These are phyloP conservation scores for Oxycera nigricornis DNA, from an alignment of 2,888 invertebrate species.

Conservation along the genomic window DNA sequence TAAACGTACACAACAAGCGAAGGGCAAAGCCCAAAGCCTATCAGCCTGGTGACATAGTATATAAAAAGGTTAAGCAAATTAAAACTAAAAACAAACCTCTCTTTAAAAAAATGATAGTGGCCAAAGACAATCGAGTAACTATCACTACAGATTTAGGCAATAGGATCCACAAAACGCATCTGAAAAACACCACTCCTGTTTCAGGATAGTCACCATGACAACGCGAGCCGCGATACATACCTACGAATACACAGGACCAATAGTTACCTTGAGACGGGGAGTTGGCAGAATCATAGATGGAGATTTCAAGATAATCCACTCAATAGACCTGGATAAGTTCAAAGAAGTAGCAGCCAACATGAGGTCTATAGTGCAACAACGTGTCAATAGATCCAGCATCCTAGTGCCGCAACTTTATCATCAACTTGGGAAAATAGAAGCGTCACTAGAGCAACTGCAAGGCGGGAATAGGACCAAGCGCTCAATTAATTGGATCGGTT, in stretches of 20 bases:
- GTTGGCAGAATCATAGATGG: not conserved
- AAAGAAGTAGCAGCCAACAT: not conserved
- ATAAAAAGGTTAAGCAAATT: not conserved
- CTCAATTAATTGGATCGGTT: slow-evolving; percentile 42
- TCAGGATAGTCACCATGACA: not conserved
- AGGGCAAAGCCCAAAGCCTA: slow-evolving; percentile 8
- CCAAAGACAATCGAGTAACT: not conserved
- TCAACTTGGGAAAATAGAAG: not conserved
- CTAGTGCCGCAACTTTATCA: not conserved
- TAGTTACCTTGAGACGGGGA: not conserved
- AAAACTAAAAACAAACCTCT: slow-evolving; percentile 8
- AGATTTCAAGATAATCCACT: slow-evolving; percentile 1
- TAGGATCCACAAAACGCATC: not conserved
- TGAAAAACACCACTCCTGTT: slow-evolving; percentile 8
- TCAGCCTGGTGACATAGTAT: not conserved
- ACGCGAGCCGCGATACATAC: not conserved
- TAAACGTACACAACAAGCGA: not conserved
- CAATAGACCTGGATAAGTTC: not conserved
- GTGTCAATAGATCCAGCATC: not conserved
- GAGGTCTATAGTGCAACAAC: no score
- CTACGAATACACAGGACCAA: not conserved
- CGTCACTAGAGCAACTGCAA: not conserved
- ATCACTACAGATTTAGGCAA: not conserved
- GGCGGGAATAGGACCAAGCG: slow-evolving; percentile 29
- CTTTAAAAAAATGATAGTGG: not conserved